These are phyloP conservation scores for Pogonus chalceus DNA, from an alignment of 1,140 invertebrate species.

Conservation along the genomic window DNA sequence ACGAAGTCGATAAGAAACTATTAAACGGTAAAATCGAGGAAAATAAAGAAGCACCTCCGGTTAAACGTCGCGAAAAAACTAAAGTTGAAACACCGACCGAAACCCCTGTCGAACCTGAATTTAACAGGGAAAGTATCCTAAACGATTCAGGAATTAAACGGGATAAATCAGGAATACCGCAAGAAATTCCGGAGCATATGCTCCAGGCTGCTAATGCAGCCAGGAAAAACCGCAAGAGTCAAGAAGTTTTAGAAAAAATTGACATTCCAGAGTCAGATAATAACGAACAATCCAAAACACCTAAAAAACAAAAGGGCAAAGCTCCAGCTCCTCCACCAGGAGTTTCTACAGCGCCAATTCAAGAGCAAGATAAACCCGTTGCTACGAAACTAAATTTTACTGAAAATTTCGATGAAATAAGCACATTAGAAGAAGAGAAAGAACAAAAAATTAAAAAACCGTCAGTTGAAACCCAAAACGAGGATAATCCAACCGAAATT, in stretches of 20 bases:
- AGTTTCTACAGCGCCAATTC: constrained; percentile 21
- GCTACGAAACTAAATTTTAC: constrained; percentile 14
- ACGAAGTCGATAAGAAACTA: constrained; percentile 38
- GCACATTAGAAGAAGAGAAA: constrained; percentile 8
- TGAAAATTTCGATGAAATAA: constrained; percentile 18
- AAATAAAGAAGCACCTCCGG: constrained; percentile 17
- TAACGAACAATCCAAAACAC: constrained; percentile 31
- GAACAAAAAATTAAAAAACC: constrained; percentile 3
- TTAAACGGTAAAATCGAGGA: too few relatives aligned
- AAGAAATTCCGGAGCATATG: constrained; percentile 57
- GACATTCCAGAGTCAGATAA: constrained; percentile 19
- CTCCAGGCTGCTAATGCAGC: constrained; percentile 58
- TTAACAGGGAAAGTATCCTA: constrained; percentile 17
- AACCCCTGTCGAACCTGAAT: constrained; percentile 22
- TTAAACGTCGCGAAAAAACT: constrained; percentile 25
- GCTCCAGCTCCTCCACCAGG: constrained; percentile 54
- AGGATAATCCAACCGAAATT: constrained; percentile 3
- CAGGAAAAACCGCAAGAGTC: constrained; percentile 51
- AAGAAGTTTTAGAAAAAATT: constrained; percentile 22
- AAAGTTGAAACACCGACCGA: constrained; percentile 18
- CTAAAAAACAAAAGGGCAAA: constrained; percentile 59
- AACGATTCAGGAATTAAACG: constrained; percentile 47
- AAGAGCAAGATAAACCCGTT: constrained; percentile 7
- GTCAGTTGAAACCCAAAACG: constrained; percentile 10
- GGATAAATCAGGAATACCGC: constrained; percentile 47